phyloP scores from a whole-genome alignment of 2,888 invertebrate species.

The Linnaemya tessellans region DNA sequence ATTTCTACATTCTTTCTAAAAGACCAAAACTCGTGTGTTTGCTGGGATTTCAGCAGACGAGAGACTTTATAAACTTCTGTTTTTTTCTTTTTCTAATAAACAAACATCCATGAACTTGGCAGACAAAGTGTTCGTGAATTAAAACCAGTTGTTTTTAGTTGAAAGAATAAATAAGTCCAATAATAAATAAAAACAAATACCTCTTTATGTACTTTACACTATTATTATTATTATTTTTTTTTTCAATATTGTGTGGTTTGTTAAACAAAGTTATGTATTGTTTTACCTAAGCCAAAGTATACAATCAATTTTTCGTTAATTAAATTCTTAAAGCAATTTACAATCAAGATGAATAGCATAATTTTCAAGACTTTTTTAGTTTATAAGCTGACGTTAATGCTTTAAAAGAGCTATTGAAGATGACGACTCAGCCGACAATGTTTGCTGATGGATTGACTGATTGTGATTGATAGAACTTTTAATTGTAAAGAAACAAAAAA shows the following conservation, averaged over 20 bases:
- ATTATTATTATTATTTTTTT: background rate
- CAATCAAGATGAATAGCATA: conserved; percentile 1
- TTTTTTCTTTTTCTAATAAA: background rate
- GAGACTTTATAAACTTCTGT: background rate
- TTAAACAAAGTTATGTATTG: background rate
- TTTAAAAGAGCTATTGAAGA: background rate
- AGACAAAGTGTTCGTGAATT: background rate
- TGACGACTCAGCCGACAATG: background rate
- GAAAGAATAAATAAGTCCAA: background rate
- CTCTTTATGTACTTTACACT: background rate
- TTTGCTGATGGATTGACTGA: background rate
- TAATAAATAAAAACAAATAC: background rate
- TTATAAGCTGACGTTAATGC: conserved; percentile 11
- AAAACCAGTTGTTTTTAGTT: background rate
- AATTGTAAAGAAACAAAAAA: background rate
- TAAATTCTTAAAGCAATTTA: background rate
- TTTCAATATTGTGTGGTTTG: background rate
- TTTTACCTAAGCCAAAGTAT: background rate
- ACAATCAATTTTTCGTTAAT: background rate
- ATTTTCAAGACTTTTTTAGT: conserved; percentile 1
- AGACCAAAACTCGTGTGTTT: background rate
- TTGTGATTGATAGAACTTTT: conserved; percentile 1
- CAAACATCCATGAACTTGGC: conserved; percentile 1
- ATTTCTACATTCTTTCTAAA: background rate
- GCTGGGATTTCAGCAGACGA: background rate